These are phyloP conservation scores for Carcharodon carcharias DNA, from an alignment of 2,797 vertebrate genomes.

Conservation along the genomic window DNA sequence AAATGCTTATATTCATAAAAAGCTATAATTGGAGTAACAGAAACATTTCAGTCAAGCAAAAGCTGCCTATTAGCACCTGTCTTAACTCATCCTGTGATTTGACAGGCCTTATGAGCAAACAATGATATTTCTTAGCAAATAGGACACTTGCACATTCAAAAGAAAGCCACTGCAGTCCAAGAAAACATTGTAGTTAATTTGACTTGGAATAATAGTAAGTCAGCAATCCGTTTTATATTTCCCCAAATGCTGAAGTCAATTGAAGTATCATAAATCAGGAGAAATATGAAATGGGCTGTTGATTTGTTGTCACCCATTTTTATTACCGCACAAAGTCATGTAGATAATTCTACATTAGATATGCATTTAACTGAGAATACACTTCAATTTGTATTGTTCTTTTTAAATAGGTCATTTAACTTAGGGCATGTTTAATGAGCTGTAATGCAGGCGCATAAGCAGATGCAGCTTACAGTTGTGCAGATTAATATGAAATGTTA, in stretches of 20 bases:
- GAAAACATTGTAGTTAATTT: not conserved
- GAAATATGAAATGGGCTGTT: not conserved
- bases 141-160: not conserved
- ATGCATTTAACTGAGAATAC: not conserved
- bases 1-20: not conserved
- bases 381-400: not conserved
- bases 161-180: not conserved
- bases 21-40: not conserved
- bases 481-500: constrained; percentile 19
- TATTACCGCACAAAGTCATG: not conserved
- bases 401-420: constrained; percentile 13
- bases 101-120: not conserved
- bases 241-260: not conserved
- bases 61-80: not conserved
- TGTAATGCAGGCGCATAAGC: not conserved
- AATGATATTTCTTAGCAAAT: not conserved
- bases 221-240: not conserved
- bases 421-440: not conserved
- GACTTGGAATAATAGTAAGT: not conserved
- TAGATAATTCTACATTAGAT: constrained; percentile 18
- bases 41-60: not conserved
- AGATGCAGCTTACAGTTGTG: not conserved
- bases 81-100: not conserved
- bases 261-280: not conserved
- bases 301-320: not conserved